Conservation (phyloP, 2,888 invertebrate genomes). For the Acanthacorydalis orientalis region DNA sequence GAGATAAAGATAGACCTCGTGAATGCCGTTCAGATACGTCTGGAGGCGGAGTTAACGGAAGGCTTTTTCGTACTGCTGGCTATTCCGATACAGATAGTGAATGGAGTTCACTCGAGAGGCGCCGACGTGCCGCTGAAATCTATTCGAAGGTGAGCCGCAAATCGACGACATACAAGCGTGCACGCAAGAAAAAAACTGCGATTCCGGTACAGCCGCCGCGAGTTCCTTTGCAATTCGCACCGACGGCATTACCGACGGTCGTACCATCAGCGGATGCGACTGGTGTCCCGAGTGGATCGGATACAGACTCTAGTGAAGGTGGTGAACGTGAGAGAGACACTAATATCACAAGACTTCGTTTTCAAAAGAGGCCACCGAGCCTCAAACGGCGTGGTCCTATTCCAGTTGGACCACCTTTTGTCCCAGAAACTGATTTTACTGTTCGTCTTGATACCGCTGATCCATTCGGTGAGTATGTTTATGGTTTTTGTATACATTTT, state of each 20-base stretch:
- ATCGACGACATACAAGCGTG: constrained; percentile 51
- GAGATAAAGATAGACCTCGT: constrained; percentile 48
- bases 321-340: constrained; percentile 21
- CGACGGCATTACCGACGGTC: not conserved
- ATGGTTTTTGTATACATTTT: no score
- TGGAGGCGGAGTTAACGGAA: not conserved
- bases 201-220: constrained; percentile 77
- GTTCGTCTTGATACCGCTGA: constrained; percentile 25
- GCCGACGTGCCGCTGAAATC: constrained; percentile 41
- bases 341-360: constrained; percentile 20
- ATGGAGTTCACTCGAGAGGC: constrained; percentile 47
- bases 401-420: constrained; percentile 21
- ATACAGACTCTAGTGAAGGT: constrained; percentile 24
- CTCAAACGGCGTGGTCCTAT: constrained; percentile 24
- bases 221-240: constrained; percentile 36
- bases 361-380: constrained; percentile 28
- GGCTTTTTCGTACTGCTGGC: constrained; percentile 21
- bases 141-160: constrained; percentile 50
- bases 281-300: constrained; percentile 17
- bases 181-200: constrained; percentile 54
- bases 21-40: constrained; percentile 17
- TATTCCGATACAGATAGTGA: constrained; percentile 87
- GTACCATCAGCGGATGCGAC: not conserved
- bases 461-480: constrained; percentile 13
- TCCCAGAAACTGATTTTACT: constrained; percentile 34